Conservation (phyloP, 2,888 invertebrate genomes). For the Pomacea canaliculata region DNA sequence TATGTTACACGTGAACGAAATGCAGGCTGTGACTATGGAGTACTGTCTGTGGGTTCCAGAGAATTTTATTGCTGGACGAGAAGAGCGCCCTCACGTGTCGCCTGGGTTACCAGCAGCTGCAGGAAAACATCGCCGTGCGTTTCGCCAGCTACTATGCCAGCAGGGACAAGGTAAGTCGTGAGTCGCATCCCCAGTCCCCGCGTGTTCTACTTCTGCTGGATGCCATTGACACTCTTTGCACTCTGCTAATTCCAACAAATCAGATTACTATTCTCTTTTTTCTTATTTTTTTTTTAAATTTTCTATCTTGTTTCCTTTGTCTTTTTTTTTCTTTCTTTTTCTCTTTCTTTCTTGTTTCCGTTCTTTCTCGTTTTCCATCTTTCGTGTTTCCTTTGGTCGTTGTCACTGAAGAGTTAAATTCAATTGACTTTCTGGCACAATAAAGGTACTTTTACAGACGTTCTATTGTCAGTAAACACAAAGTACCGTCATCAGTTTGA, state of each 20-base stretch:
- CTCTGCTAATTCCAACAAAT: not conserved
- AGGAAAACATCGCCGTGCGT: constrained; percentile 37
- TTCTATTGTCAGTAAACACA: no score
- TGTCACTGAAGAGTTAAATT: no score
- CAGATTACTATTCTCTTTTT: not conserved
- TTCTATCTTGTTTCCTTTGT: not conserved
- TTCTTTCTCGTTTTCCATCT: no score
- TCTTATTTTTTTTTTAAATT: not conserved
- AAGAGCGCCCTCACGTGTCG: constrained; percentile 35
- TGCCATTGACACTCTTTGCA: not conserved
- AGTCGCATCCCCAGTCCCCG: not conserved
- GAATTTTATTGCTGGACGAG: constrained; percentile 47
- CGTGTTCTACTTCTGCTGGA: not conserved
- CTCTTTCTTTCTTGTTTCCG: no score
- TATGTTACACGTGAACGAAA: no score
- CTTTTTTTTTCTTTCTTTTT: no score
- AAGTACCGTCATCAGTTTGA: no score
- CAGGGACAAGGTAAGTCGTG: constrained; percentile 35
- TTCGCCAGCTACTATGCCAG: constrained; percentile 44
- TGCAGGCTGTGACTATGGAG: no score
- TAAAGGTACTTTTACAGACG: no score
- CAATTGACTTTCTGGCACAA: no score
- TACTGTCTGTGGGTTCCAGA: constrained; percentile 24
- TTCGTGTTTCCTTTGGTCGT: no score
- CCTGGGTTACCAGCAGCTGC: constrained; percentile 31